phyloP scores from a whole-genome alignment of 2,797 vertebrate species.

The Notamacropus eugenii region DNA sequence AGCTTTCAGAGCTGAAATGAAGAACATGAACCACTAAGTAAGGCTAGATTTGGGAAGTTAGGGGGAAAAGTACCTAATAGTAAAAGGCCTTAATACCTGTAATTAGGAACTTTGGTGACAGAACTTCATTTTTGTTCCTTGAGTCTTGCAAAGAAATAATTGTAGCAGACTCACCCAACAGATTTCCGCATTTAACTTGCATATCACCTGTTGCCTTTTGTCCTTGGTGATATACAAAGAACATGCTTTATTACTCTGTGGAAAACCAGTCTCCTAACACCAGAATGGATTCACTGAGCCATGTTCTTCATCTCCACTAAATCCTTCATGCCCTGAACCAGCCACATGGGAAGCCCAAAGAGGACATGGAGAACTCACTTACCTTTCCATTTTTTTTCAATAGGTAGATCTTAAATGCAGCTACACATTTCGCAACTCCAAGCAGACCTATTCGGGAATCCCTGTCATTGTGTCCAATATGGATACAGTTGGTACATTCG shows the following conservation, averaged over 20 bases:
- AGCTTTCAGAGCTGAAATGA: neutral
- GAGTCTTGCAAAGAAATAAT: neutral
- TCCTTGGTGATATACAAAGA: neutral
- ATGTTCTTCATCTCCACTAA: neutral
- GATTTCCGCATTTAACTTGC: neutral
- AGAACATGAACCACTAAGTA: neutral
- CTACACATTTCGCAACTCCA: conserved; percentile 98
- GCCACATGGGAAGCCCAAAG: accelerated
- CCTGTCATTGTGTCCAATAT: conserved; percentile 98
- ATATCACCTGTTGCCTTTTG: neutral
- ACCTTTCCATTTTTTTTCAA: neutral
- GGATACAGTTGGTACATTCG: conserved; percentile 99
- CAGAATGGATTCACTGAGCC: neutral
- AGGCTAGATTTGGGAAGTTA: neutral
- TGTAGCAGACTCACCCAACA: neutral
- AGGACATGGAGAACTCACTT: neutral
- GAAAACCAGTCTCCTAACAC: neutral
- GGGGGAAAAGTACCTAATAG: neutral
- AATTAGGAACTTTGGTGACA: accelerated
- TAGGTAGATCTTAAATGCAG: conserved; percentile 96
- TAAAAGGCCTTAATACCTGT: neutral
- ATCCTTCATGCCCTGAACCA: neutral
- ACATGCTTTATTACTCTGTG: neutral
- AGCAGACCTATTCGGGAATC: conserved; percentile 96
- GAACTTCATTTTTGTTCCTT: neutral